Base-by-base conservation (phyloP, 2,113 vertebrate genomes). In the Heloderma charlesbogerti region DNA sequence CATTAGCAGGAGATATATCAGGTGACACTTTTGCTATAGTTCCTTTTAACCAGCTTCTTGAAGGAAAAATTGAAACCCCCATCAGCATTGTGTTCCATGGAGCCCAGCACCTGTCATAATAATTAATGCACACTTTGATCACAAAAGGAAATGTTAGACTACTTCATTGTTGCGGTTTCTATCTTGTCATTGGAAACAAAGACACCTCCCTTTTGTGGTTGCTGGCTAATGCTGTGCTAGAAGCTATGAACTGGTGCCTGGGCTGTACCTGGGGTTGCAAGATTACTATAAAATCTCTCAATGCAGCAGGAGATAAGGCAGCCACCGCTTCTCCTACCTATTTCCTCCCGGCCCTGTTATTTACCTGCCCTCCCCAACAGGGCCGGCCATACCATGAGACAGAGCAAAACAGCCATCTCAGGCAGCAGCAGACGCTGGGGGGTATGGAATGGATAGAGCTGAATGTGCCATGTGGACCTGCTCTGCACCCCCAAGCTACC, bases 1-100 rank as follows among this genome's bases (percentile, higher is more conserved):
- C 93, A 29, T 95, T 86, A 83, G n/a, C 16, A 85, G 86, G 91
- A 96, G 51, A 94, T 25, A 34, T 54, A 91, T 34, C 66, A 92
- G 72, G 54, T 79, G 93, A 92, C 48, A 77, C 10, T 60, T 84
- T 77, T 88, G 86, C 57, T 88, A 63, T 9, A 43, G 8, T 81
- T 57, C 45, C 90, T 94, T 86, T 83, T 57, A 87, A 81, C 93
- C 89, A 45, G 71, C 40, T 91, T 34, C 66, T 94, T 84, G 6
- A 75, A 92, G 87, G 71, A 4, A 72, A 48, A 79, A 92, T 45
- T 91, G 83, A 82, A 87, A 69, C 1, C 93, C 72, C 0, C 0
- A 40, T 69, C 94, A 86, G 81, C 87, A 63, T 91, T 71, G 79
- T 90, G 15, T 91, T 84, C 78, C 1, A 0, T 69, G 43, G 43